Percentiles rank a stretch among this genome's conserved stretches.
phyloP scores from a whole-genome alignment of 2,113 vertebrate species.

The Oxyruncus cristatus region DNA sequence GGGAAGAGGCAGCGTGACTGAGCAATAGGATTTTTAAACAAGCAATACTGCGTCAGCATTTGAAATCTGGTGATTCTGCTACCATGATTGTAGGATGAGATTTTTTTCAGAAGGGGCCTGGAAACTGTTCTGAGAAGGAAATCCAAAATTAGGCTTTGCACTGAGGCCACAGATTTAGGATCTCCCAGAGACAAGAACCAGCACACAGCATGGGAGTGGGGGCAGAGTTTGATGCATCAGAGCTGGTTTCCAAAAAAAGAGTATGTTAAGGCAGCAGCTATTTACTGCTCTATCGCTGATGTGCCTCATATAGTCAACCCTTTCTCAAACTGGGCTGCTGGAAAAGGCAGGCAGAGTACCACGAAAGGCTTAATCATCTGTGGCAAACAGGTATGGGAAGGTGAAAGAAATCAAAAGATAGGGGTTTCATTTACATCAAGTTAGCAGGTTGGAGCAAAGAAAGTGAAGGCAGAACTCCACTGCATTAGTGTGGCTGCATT shows the following conservation, averaged over 20 bases:
- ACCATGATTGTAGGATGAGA: neutral
- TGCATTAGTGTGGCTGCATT: neutral
- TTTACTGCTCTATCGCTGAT: accelerated
- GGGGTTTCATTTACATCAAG: neutral
- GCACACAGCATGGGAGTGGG: accelerated
- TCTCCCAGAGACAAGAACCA: neutral
- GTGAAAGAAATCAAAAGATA: neutral
- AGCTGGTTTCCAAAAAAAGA: neutral
- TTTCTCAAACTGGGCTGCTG: neutral
- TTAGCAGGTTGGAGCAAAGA: neutral
- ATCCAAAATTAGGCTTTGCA: neutral
- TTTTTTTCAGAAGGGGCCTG: neutral
- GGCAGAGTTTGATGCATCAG: neutral
- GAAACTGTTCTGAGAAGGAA: neutral
- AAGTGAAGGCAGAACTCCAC: neutral
- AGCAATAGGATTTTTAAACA: neutral
- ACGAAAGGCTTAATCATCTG: neutral
- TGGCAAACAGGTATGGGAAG: neutral
- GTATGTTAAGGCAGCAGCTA: neutral
- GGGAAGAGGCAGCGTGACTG: neutral
- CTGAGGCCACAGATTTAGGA: neutral
- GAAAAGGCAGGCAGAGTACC: neutral
- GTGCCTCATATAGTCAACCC: neutral
- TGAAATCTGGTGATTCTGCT: neutral
- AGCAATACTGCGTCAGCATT: neutral